A percentile compares a stretch with the other conserved stretches of the same genome.
Conservation (phyloP, 2,797 vertebrate genomes). For the Thripadectes ignobilis region DNA sequence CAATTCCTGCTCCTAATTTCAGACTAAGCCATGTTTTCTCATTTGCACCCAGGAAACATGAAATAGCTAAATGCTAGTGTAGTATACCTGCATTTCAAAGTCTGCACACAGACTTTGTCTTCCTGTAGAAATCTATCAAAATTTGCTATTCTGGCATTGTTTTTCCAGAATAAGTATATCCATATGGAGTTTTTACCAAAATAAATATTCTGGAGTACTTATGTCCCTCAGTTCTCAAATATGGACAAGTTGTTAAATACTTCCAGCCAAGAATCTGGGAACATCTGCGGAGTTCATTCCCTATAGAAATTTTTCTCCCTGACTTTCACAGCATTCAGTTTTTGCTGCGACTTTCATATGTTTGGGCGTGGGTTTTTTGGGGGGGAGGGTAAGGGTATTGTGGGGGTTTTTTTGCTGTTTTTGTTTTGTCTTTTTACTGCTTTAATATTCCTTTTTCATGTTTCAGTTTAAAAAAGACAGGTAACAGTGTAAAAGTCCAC, state of each 20-base stretch:
- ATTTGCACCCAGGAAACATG: neutral
- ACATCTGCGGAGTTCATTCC: conserved; percentile 57
- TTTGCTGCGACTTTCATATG: neutral
- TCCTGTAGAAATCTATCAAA: neutral
- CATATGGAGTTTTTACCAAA: conserved; percentile 25
- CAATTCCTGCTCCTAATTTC: neutral
- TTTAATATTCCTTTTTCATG: neutral
- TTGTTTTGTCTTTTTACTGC: neutral
- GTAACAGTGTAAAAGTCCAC: conserved; percentile 24
- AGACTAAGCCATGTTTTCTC: neutral
- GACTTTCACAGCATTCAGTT: neutral
- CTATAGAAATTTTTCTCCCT: conserved; percentile 6
- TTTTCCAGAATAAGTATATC: conserved; percentile 21
- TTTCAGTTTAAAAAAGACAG: neutral
- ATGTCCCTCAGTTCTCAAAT: neutral
- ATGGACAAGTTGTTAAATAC: conserved; percentile 41
- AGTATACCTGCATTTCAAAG: neutral
- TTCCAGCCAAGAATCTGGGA: conserved; percentile 36
- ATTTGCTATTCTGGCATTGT: neutral
- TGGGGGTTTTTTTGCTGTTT: fast-evolving
- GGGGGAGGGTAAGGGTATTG: neutral
- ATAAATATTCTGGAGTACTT: conserved; percentile 46
- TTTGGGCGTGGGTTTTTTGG: fast-evolving
- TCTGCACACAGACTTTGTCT: neutral
- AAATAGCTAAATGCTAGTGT: neutral